Evolutionary conservation across 2,797 vertebrate species (phyloP), one percentile per base, ranked within the genome.

Genomic region (Mallotus villosus): DNA sequence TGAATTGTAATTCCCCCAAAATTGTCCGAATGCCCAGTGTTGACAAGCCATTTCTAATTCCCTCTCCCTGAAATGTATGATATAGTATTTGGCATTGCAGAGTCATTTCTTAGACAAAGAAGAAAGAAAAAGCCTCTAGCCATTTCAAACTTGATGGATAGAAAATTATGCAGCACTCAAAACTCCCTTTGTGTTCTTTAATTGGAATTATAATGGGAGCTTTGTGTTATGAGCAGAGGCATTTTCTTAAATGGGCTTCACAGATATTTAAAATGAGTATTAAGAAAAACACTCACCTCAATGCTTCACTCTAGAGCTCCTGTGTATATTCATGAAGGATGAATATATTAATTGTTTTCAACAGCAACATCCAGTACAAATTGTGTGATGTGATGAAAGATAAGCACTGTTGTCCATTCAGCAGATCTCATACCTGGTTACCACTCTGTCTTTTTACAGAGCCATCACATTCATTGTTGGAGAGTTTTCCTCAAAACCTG

Each of bases 201-300:
- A 91, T 92, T 89, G 85, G 88, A 92, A 90, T 89, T 88, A 90
- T 91, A 91, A 91, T 89, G 83, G 82, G 88, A 79, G 76, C 84
- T 86, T 89, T 84, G 78, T 80, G 82, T 87, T 86, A 85, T 29
- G 63, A 83, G 83, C 81, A 74, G 62, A 85, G 77, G 84, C 81
- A 76, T 89, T 90, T 89, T 87, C 85, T 90, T 85, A 88, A 90
- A 80, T 87, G 81, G 83, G 85, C 84, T 87, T 89, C 84, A 85
- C 81, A 86, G 78, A 87, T 86, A 88, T 86, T 89, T 84, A 88
- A 82, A 86, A 90, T 88, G 85, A 82, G 85, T 86, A 87, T 91
- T 88, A 87, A 80, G 74, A 84, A 76, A 87, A 89, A 89, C 86
- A 84, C 85, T 89, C 85, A 90, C 85, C 85, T 88, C 88, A 86